Evolutionary conservation across 2,888 invertebrate species (phyloP), one percentile per base, ranked within the genome.

Genomic region (Urechis unicinctus): DNA sequence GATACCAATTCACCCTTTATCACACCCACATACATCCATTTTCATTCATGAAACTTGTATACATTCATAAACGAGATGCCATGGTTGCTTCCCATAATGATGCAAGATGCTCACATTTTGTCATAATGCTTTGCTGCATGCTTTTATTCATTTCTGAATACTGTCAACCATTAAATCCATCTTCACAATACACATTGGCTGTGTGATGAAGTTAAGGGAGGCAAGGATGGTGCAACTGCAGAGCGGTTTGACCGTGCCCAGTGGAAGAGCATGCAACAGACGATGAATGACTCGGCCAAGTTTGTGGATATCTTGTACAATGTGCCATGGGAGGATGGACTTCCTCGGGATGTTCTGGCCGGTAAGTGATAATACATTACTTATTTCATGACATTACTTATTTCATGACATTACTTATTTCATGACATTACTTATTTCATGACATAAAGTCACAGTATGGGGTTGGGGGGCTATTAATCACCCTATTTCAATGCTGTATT

Each of bases 261-360:
- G 45, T 78, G 78, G 78, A 78, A 78, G 62, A 65, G 66, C 46
- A 76, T 76, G 70, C 70, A 70, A 58, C 65, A 64, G 52, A 69
- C 73, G 3, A 74, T 78, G 75, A 66, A 60, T 31, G 77, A 78
- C 59, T 66, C 72, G 0, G 62, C 66, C 47, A 76, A 75, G 66
- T 78, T 77, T 69, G 75, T 77, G 3, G 77, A 78, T 62, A 74
- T 77, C 71, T 57, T 78, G 50, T 76, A 76, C 61, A 77, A 77
- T 60, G 71, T 78, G 2, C 68, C 75, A 5, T 76, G 77, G 77
- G 75, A 75, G 55, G 77, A 78, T 60, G 77, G 78, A 3, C 65
- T 78, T 0, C 65, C 70, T 21, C 61, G 62, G 31, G 75, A 75
- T 58, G 71, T 77, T 1, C 59, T 72, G 2, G 61, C 66, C 59